Conservation (phyloP, 2,113 vertebrate genomes). For the Poeciliopsis retropinna region DNA sequence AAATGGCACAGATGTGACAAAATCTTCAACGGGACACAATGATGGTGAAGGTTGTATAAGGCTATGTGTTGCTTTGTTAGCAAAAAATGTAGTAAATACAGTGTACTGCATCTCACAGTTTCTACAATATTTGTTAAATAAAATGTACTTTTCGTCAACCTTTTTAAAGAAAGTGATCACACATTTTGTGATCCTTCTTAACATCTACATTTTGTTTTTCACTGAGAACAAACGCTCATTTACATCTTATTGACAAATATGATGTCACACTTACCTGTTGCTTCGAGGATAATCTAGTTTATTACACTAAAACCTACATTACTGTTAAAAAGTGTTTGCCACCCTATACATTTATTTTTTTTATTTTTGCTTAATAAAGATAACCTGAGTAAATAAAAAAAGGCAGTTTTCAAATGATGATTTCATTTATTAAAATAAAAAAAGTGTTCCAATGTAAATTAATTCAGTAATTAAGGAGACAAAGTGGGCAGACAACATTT, state of each 20-base stretch:
- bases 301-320: no score
- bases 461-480: no score
- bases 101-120: neutral
- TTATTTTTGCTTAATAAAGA: no score
- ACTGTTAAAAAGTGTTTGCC: no score
- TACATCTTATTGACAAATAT: neutral
- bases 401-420: no score
- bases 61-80: neutral
- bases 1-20: constrained; percentile 83
- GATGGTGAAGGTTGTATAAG: constrained; percentile 87
- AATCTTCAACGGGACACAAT: constrained; percentile 78
- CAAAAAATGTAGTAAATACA: neutral
- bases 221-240: neutral
- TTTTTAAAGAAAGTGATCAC: neutral
- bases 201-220: neutral
- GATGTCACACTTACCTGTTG: no score
- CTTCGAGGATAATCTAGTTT: no score
- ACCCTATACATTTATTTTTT: no score
- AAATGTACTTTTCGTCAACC: neutral
- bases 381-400: no score
- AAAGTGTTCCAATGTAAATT: no score
- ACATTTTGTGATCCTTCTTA: neutral
- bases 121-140: neutral
- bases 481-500: no score
- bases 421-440: no score